phyloP scores from a whole-genome alignment of 2,888 invertebrate genomes.

The Colostygia pectinataria region DNA sequence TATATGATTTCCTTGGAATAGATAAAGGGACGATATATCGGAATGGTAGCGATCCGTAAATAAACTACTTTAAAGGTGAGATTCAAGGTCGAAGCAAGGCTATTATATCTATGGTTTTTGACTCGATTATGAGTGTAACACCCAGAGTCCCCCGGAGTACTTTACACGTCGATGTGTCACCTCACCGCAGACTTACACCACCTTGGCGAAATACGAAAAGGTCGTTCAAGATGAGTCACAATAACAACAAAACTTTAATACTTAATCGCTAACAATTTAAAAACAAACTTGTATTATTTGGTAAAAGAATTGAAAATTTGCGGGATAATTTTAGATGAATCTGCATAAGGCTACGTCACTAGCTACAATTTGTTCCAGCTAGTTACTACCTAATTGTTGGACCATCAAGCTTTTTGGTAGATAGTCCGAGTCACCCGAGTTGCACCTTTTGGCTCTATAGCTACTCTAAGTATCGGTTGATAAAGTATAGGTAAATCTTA shows the following conservation, averaged over 20 bases:
- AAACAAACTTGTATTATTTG: neutral
- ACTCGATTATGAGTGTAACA: neutral
- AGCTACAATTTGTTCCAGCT: too few species aligned
- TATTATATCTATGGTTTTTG: neutral
- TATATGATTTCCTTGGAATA: too few species aligned
- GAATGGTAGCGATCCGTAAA: constrained; percentile 5
- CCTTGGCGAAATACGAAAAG: constrained; percentile 5
- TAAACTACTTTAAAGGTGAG: constrained; percentile 36
- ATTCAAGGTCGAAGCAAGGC: constrained; percentile 10
- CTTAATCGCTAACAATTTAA: neutral
- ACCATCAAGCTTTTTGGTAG: too few species aligned
- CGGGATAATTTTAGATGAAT: neutral
- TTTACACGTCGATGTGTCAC: constrained; percentile 3
- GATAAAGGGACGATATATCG: too few species aligned
- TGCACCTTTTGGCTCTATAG: too few species aligned
- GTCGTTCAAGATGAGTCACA: constrained; percentile 12
- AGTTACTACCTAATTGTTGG: too few species aligned
- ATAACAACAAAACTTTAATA: too few species aligned
- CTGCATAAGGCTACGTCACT: too few species aligned
- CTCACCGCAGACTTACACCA: neutral
- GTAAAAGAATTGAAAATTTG: neutral
- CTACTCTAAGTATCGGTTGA: too few species aligned
- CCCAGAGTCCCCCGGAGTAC: neutral
- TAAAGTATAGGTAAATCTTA: too few species aligned
- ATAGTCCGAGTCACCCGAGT: too few species aligned